These are phyloP conservation scores for Plecotus auritus DNA, from an alignment of 2,113 vertebrate genomes.

Conservation along the genomic window DNA sequence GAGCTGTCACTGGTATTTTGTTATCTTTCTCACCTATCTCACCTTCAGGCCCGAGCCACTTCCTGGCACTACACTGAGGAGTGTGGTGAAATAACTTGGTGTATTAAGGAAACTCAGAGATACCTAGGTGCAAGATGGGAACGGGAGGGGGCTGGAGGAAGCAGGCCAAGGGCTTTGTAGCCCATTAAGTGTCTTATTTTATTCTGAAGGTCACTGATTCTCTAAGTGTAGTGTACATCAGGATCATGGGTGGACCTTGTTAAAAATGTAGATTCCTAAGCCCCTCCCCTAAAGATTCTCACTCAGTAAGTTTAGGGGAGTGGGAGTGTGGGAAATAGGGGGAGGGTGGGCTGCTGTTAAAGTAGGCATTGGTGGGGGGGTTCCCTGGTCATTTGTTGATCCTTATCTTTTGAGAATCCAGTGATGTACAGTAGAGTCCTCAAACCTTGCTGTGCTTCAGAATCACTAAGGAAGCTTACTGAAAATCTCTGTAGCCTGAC, in stretches of 20 bases:
- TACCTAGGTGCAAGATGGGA: neutral
- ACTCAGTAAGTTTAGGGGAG: neutral
- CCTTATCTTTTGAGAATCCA: neutral
- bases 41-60: neutral
- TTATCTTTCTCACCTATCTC: neutral
- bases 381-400: neutral
- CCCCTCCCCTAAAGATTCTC: neutral
- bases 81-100: neutral
- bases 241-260: neutral
- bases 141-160: neutral
- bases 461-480: neutral
- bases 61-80: neutral
- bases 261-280: neutral
- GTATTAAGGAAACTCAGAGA: neutral
- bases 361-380: neutral
- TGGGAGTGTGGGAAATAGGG: neutral
- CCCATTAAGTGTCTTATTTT: neutral
- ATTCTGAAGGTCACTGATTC: neutral
- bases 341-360: neutral
- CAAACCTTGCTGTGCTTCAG: neutral
- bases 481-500: neutral
- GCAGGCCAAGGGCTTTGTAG: neutral
- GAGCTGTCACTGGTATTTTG: neutral
- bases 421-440: neutral
- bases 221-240: neutral